Conservation (phyloP, 2,113 vertebrate species). For the Plestiodon gilberti region DNA sequence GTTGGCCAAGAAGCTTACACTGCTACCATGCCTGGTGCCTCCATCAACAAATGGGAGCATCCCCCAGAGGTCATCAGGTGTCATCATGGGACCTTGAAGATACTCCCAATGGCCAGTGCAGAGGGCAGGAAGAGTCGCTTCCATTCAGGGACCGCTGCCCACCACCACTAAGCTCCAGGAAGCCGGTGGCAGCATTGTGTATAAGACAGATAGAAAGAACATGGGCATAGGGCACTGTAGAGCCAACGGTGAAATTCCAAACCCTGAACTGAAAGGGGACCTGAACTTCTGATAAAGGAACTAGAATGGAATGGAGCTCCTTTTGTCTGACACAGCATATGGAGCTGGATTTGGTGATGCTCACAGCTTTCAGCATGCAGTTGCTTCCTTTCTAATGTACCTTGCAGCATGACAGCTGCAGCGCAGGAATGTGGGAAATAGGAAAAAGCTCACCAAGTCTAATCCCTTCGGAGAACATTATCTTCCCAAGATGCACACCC, state of each 20-base stretch:
- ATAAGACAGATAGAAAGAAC: no score
- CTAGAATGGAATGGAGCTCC: background rate
- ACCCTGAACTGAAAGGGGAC: background rate
- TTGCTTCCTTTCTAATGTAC: background rate
- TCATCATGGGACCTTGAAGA: no score
- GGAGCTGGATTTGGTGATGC: background rate
- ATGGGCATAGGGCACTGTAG: background rate
- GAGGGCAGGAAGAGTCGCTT: no score
- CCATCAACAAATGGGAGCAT: no score
- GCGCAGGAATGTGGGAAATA: slow-evolving; percentile 37
- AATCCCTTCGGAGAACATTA: slow-evolving; percentile 42
- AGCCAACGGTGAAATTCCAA: background rate
- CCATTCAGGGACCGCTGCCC: no score
- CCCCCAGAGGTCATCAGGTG: no score
- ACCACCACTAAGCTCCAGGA: no score
- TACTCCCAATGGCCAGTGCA: no score
- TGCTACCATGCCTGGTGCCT: no score
- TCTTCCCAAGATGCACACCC: slow-evolving; percentile 42
- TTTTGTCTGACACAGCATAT: background rate
- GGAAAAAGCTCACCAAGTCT: slow-evolving; percentile 27
- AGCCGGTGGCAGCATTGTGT: no score
- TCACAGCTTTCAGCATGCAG: slow-evolving; percentile 7
- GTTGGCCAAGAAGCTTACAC: no score
- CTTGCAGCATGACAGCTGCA: slow-evolving; percentile 28
- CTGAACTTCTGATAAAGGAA: background rate